Conservation (phyloP, 2,113 vertebrate genomes). For the Ivindomyrus marchei region DNA sequence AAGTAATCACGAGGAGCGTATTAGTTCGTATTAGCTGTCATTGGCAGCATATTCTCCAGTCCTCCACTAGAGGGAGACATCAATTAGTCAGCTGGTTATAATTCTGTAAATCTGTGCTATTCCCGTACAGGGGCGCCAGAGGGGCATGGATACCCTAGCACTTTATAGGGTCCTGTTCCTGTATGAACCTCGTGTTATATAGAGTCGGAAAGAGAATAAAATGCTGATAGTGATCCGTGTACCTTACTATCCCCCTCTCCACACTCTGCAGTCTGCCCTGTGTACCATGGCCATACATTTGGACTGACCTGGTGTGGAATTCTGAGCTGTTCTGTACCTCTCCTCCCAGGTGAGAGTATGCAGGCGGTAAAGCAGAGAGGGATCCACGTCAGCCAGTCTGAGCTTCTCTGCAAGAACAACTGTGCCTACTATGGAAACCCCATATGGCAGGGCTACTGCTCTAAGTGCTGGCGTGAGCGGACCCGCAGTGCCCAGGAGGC, state of each 20-base stretch:
- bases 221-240: not conserved
- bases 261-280: not conserved
- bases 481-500: constrained; percentile 13
- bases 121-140: not conserved
- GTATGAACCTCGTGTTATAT: not conserved
- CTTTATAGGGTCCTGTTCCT: not conserved
- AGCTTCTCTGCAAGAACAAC: constrained; percentile 35
- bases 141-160: not conserved
- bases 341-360: constrained; percentile 13
- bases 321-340: not conserved
- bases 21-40: not conserved
- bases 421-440: constrained; percentile 43
- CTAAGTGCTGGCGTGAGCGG: constrained; percentile 37
- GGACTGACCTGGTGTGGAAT: not conserved
- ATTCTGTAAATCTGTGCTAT: not conserved
- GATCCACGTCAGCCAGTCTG: constrained; percentile 28
- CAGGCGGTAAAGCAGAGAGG: constrained; percentile 6
- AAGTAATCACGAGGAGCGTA: not conserved
- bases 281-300: not conserved
- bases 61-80: not conserved
- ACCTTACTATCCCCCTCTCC: not conserved
- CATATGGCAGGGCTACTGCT: constrained; percentile 42
- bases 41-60: not conserved
- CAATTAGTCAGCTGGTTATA: not conserved
- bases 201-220: not conserved